Evolutionary conservation across 2,888 invertebrate species (phyloP), one percentile per base, ranked within the genome.

Genomic region (Plebejus anna): DNA sequence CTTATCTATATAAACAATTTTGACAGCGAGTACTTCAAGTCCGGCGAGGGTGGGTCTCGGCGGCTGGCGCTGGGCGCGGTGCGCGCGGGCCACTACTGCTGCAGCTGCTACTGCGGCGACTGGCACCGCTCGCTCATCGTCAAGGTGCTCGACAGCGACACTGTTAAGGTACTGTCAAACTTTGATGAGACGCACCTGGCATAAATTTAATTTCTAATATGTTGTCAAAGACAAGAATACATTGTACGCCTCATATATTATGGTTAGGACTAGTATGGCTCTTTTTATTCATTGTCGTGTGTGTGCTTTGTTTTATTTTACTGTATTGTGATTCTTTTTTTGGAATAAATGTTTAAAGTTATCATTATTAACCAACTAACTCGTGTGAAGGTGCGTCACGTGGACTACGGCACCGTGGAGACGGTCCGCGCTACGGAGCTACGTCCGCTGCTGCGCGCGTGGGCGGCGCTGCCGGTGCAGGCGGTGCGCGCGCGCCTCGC

Each of bases 381-480:
- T 38, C 0, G 38, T 38, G 38, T 38, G 6, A 84, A 95, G 94
- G 94, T 95, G 82, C 94, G 94, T 61, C 95, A 94, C 87, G 88
- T 95, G 80, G 95, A 95, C 90, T 95, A 94, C 87, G 95, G 95
- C 83, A 95, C 95, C 71, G 92, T 95, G 84, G 89, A 89, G 78
- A 55, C 82, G 83, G 77, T 89, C 88, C 81, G 0, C 42, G 2
- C 66, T 80, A 0, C n/a, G 7, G 47, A 5, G 79, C 89, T 92
- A 84, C 83, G 83, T 80, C 85, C 90, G 78, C 88, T 95, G 82
- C 89, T 81, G 81, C 87, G 86, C 55, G 81, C 82, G 72, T 95
- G 94, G 86, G 85, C 84, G 4, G 51, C 79, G 78, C 87, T 95
- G 82, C 92, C 94, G 61, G 91, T 90, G 84, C 95, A 94, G 89